Evolutionary conservation across 2,113 vertebrate species (phyloP).

Genomic region (Macroglossus sobrinus): DNA sequence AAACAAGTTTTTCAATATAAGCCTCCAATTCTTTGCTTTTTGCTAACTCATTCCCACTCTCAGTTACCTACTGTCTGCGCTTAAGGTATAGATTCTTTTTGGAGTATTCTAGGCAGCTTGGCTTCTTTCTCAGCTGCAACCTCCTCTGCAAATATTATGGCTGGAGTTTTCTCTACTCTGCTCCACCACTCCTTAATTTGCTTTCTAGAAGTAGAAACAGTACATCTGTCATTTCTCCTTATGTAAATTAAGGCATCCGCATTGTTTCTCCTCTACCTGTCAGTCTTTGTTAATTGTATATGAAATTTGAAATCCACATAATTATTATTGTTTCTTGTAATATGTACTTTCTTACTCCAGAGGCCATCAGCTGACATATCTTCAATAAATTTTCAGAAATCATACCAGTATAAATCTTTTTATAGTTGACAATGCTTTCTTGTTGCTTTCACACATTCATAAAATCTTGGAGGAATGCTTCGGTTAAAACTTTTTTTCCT

Average conservation of each 20-base stretch:
- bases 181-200: neutral
- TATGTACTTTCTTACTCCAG: neutral
- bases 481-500: neutral
- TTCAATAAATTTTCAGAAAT: neutral
- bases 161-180: neutral
- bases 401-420: neutral
- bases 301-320: conserved; percentile 13
- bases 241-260: neutral
- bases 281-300: neutral
- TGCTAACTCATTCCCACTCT: neutral
- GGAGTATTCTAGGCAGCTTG: neutral
- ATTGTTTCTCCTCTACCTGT: neutral
- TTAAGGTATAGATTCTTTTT: neutral
- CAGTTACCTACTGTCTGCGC: neutral
- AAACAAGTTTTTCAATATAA: conserved; percentile 30
- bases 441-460: neutral
- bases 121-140: neutral
- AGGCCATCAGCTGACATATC: neutral
- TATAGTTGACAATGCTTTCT: neutral
- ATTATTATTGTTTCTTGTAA: neutral
- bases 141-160: neutral
- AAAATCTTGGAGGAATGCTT: neutral
- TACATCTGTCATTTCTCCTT: neutral
- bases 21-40: neutral
- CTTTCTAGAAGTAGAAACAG: neutral